Base-by-base conservation (phyloP, 2,113 vertebrate species). In the Leptodactylus fuscus region DNA sequence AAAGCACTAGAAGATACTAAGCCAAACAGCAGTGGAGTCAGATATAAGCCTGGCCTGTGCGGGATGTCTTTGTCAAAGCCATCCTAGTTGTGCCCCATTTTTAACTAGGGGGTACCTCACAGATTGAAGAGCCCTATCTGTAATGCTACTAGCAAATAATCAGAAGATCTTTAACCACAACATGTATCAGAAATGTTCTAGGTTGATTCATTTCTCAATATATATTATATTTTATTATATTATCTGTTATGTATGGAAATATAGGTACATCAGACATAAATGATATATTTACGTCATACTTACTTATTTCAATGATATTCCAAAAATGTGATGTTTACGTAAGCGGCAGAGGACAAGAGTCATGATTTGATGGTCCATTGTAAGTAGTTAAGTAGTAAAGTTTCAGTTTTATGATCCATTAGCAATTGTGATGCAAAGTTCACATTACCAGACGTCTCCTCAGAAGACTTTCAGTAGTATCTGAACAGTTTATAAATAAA, bases 341-440 rank as follows among this genome's bases (percentile, higher is more conserved):
- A 49, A 29, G 18, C 48, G 60, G 5, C 32, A 71, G 34, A 83
- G 69, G 81, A 83, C 36, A 60, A 15, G 15, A 51, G 81, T 74
- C 81, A 83, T 29, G 24, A 6, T 41, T 13, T 29, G 67, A 41
- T 51, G 9, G 36, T 41, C 49, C 32, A 55, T 55, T 12, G 32
- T 32, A 58, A 73, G 24, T 73, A 48, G 27, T 81, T 9, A 29
- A 38, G 65, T 71, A 71, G 65, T 82, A n/a, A 81, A 69, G 44
- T 10, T 27, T 71, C 22, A 73, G 34, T 83, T 83, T 58, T 58
- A 73, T 62, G n/a, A 62, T 44, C 34, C 38, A 76, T 80, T 62
- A 27, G 36, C 44, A 44, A 41, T 44, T 34, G 16, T 60, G 53
- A 60, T 41, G 36, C 77, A 80, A 80, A 62, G 77, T 80, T 80